Evolutionary conservation across 1,140 invertebrate species (phyloP).

Genomic region (Ceratosolen solmsi): DNA sequence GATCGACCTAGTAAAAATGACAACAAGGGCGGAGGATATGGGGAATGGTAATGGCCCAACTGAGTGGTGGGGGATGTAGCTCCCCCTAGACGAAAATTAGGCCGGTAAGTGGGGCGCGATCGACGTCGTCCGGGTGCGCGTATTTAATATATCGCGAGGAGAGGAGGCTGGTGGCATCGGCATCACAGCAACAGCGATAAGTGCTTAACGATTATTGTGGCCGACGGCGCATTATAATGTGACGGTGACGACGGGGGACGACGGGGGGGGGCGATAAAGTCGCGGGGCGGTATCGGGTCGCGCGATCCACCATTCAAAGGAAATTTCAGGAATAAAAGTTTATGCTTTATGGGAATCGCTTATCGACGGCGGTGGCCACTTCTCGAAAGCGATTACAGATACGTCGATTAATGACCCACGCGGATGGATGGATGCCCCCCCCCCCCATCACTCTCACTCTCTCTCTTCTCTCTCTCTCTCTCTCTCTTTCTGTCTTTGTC

Average conservation of each 20-base stretch:
- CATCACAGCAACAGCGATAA: conserved; percentile 1
- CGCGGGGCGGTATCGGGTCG: neutral
- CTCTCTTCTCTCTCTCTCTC: conserved; percentile 4
- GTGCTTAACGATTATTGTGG: conserved; percentile 19
- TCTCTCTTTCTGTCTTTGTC: neutral
- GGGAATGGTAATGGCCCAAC: no score
- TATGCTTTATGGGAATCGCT: conserved; percentile 38
- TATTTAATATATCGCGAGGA: no score
- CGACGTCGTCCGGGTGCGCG: neutral
- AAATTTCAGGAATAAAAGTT: conserved; percentile 41
- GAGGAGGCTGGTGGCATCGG: neutral
- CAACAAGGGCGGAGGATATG: no score
- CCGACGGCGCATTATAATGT: conserved; percentile 27
- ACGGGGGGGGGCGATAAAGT: neutral
- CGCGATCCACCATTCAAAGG: conserved; percentile 2
- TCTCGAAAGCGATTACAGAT: conserved; percentile 42
- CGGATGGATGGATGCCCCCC: neutral
- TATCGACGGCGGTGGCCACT: conserved; percentile 26
- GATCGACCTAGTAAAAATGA: no score
- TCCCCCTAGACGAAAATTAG: no score
- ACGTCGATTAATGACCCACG: conserved; percentile 11
- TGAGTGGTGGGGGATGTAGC: no score
- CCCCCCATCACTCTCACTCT: neutral
- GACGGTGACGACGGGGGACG: conserved; percentile 11
- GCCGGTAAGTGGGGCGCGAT: conserved; percentile 1